These are phyloP conservation scores for Parnassius apollo DNA, from an alignment of 2,888 invertebrate genomes.

Conservation along the genomic window DNA sequence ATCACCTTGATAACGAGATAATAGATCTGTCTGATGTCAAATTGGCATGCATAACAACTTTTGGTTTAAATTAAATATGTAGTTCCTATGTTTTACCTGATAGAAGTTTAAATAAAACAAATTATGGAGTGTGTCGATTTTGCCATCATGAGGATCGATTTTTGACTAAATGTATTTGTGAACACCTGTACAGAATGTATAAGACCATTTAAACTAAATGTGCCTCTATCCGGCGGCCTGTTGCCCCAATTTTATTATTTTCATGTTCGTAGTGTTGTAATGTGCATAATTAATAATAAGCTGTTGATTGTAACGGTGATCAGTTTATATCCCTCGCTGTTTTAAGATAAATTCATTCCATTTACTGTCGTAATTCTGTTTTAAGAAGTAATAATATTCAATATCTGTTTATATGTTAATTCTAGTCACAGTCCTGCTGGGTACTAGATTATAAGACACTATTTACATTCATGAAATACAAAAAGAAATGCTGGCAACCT, in stretches of 20 bases:
- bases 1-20: background rate
- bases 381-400: conserved; percentile 26
- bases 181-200: conserved; percentile 4
- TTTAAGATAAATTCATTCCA: conserved; percentile 20
- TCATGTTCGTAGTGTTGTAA: conserved; percentile 9
- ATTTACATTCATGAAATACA: background rate
- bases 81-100: conserved; percentile 25
- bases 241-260: conserved; percentile 4
- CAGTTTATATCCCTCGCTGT: background rate
- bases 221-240: conserved; percentile 5
- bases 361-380: conserved; percentile 18
- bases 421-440: conserved; percentile 73
- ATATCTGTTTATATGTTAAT: conserved; percentile 47
- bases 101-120: conserved; percentile 8
- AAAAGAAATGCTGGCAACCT: conserved; percentile 6
- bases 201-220: conserved; percentile 10
- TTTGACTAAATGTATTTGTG: background rate
- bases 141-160: background rate
- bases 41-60: background rate
- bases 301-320: conserved; percentile 1
- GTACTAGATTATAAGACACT: conserved; percentile 52
- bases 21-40: conserved; percentile 1
- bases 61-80: conserved; percentile 13
- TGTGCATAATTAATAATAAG: conserved; percentile 3
- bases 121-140: conserved; percentile 14